These are phyloP conservation scores for Thera britannica DNA, from an alignment of 2,888 invertebrate species.

Conservation along the genomic window DNA sequence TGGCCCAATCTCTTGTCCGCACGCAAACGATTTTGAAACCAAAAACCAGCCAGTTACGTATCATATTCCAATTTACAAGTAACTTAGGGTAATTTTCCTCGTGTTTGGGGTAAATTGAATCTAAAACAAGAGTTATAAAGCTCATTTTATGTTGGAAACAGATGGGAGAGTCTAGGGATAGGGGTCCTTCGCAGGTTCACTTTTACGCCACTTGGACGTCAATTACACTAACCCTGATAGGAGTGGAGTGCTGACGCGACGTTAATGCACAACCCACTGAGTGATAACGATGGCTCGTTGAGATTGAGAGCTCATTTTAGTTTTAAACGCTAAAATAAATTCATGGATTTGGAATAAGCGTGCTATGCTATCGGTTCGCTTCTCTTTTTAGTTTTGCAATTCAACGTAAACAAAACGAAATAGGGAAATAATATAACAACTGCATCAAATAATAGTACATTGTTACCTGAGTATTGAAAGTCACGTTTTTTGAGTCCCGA, in stretches of 20 bases:
- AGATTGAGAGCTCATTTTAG: constrained; percentile 16
- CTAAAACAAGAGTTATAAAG: constrained; percentile 4
- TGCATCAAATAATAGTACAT: too few species aligned
- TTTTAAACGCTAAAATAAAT: constrained; percentile 11
- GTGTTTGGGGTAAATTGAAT: constrained; percentile 11
- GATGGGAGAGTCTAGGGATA: constrained; percentile 20
- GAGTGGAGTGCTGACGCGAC: constrained; percentile 25
- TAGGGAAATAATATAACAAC: too few species aligned
- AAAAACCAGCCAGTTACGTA: constrained; percentile 4
- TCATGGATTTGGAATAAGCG: background rate
- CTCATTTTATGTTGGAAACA: constrained; percentile 5
- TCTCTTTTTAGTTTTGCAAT: background rate
- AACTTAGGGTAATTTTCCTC: background rate
- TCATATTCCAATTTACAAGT: constrained; percentile 10
- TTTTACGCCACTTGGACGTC: constrained; percentile 63
- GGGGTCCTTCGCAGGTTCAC: constrained; percentile 55
- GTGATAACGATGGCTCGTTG: constrained; percentile 27
- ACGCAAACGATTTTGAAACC: constrained; percentile 8
- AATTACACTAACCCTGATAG: constrained; percentile 34
- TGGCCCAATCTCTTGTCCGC: background rate
- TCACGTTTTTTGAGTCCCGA: too few species aligned
- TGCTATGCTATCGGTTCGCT: background rate
- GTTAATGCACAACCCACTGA: constrained; percentile 30
- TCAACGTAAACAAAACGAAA: too few species aligned
- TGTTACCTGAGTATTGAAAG: too few species aligned